Evolutionary conservation across 2,113 vertebrate genomes (phyloP), one percentile per base, ranked within the genome.

Genomic region (Dissostichus mawsoni): DNA sequence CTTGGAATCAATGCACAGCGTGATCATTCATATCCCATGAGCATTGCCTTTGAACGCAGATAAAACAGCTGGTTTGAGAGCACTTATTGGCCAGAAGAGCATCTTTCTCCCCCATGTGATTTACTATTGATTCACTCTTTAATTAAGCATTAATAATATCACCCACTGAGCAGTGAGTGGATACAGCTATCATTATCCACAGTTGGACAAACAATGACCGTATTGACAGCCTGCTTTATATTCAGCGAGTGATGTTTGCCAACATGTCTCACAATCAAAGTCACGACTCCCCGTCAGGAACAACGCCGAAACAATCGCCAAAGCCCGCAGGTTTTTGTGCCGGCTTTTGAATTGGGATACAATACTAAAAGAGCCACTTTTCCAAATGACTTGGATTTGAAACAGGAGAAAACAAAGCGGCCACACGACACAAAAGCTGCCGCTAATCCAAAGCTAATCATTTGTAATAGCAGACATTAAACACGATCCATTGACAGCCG

Each of bases 401-500:
- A 80, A 78, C 33, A 2, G 17, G 47, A 18, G 41, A 82, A 87
- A 80, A 83, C 73, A 86, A 89, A 87, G 75, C n/a, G 18, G 58
- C 50, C 50, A 65, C 65, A 72, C 47, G 33, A 84, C 74, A 81
- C 84, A 82, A 88, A 91, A 87, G 84, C 82, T 16, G 56, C 45
- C 6, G 81, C 86, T 88, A 90, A 92, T 91, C 90, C 90, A 80
- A 69, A 85, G 80, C 81, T 91, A 90, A 93, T 92, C 81, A 87
- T 85, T 73, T 11, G 70, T 87, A 91, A 93, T 90, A 66, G 85
- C 83, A 82, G 84, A 87, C 90, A 85, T 87, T 88, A 84, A 92
- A 87, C 78, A 73, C 47, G 55, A 77, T 73, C 81, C 84, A 76
- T 52, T 82, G 88, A 80, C 87, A 69, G 79, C 57, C 17, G 61